Evolutionary conservation across 1,140 invertebrate genomes (phyloP).

Genomic region (Diachasma alloeum): DNA sequence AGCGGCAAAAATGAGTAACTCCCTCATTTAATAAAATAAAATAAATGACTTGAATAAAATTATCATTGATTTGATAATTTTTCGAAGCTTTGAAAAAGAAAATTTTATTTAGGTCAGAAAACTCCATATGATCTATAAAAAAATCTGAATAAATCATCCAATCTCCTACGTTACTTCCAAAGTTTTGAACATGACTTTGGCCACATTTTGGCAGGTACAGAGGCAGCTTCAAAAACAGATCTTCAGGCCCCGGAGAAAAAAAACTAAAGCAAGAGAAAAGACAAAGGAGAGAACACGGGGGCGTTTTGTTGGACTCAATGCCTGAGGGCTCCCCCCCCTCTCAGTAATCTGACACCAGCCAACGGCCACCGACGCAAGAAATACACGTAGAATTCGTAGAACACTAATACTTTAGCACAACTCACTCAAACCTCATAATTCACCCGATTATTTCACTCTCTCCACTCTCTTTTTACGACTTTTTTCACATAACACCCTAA

Average conservation of each 20-base stretch:
- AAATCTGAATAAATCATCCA: too few species aligned
- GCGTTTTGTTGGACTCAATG: slow-evolving; percentile 10
- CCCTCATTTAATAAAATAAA: too few species aligned
- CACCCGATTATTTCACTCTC: background rate
- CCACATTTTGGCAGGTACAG: background rate
- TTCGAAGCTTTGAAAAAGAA: too few species aligned
- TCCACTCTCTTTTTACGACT: background rate
- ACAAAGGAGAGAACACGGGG: background rate
- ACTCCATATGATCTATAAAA: too few species aligned
- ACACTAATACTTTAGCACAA: background rate
- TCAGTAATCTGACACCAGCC: slow-evolving; percentile 10
- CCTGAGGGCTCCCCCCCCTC: slow-evolving; percentile 9
- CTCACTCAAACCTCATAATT: slow-evolving; percentile 5
- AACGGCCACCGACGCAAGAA: slow-evolving; percentile 9
- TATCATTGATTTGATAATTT: too few species aligned
- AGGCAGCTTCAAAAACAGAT: background rate
- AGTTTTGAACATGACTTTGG: too few species aligned
- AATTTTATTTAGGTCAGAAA: too few species aligned
- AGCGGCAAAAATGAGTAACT: too few species aligned
- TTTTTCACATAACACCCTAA: slow-evolving; percentile 6
- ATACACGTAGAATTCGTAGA: background rate
- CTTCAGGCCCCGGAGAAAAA: background rate
- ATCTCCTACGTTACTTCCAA: too few species aligned
- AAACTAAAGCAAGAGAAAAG: background rate
- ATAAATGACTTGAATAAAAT: too few species aligned